phyloP scores from a whole-genome alignment of 2,797 vertebrate genomes.

The Arctocebus calabarensis region DNA sequence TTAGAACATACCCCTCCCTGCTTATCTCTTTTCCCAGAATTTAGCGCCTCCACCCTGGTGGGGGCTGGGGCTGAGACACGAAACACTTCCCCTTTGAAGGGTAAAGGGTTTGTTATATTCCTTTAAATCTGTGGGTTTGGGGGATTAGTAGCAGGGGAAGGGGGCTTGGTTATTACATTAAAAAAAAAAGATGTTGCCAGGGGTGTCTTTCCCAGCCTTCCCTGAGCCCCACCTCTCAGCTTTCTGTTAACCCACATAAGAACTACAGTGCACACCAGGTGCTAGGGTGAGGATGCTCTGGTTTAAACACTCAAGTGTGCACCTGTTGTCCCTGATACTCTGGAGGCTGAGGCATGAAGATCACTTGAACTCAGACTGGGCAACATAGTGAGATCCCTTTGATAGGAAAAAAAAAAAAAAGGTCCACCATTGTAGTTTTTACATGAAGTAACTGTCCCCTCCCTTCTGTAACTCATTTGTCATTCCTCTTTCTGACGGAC shows the following conservation, averaged over 20 bases:
- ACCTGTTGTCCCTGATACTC: neutral
- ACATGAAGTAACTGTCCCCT: no score
- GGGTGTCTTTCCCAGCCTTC: no score
- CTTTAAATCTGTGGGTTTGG: no score
- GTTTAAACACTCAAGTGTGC: neutral
- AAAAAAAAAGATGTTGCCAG: neutral
- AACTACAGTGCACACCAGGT: rapidly evolving
- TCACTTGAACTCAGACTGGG: neutral
- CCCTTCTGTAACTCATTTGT: rapidly evolving
- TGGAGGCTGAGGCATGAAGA: neutral
- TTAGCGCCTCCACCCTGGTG: no score
- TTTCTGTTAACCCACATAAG: neutral
- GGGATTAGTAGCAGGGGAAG: no score
- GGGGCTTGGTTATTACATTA: neutral
- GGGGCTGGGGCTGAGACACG: no score
- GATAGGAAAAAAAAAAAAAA: neutral
- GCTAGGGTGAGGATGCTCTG: rapidly evolving
- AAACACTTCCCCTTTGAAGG: no score
- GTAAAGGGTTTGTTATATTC: no score
- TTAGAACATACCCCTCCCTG: no score
- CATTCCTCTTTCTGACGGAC: neutral
- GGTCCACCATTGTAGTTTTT: neutral
- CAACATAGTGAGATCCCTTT: neutral
- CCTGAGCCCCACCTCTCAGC: rapidly evolving
- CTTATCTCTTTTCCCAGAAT: no score